phyloP scores from a whole-genome alignment of 2,113 vertebrate species.

The human (Homo sapiens) region DNA sequence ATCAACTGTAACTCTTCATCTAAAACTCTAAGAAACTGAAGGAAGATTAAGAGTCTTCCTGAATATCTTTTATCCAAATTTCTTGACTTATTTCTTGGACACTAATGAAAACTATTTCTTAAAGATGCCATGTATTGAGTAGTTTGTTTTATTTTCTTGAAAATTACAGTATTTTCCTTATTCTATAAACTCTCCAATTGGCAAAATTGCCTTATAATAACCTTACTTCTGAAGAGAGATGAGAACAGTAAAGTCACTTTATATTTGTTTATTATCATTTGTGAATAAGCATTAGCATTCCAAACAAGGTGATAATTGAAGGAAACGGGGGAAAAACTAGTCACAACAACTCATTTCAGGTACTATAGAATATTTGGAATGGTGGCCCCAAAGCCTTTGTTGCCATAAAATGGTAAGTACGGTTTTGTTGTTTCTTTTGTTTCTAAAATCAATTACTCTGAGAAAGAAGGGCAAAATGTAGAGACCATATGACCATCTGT shows the following conservation, averaged over 20 bases:
- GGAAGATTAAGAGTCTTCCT: background rate
- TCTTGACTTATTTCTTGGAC: background rate
- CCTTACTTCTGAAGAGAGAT: conserved; percentile 22
- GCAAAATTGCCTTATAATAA: conserved; percentile 21
- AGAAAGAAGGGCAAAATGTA: conserved; percentile 6
- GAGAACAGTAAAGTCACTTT: background rate
- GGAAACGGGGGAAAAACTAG: background rate
- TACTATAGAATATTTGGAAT: background rate
- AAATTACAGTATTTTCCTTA: conserved; percentile 38
- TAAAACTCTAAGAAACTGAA: conserved; percentile 35
- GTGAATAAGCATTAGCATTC: conserved; percentile 1
- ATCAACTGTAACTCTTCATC: background rate
- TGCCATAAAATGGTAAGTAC: conserved; percentile 38
- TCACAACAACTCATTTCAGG: background rate
- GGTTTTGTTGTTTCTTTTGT: background rate
- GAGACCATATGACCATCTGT: background rate
- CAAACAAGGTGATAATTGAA: background rate
- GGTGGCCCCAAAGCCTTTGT: background rate
- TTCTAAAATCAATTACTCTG: conserved; percentile 7
- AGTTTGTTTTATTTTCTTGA: background rate
- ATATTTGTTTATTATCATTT: background rate
- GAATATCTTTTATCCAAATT: conserved; percentile 2
- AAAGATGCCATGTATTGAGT: background rate
- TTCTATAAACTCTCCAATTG: background rate
- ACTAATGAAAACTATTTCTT: background rate